Conservation (phyloP, 2,797 vertebrate species). For the Silurus aristotelis region DNA sequence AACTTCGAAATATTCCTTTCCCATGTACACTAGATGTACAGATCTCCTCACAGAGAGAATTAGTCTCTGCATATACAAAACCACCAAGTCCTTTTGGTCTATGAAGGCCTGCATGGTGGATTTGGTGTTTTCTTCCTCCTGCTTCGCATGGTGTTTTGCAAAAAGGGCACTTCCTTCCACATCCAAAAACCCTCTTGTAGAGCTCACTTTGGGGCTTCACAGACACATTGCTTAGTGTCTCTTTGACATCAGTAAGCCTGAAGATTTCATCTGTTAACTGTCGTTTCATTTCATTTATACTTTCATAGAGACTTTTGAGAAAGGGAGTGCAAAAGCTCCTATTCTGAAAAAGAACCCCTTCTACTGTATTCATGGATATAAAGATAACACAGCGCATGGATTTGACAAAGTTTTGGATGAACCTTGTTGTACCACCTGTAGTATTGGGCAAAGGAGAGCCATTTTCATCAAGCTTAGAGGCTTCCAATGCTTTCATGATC, state of each 20-base stretch:
- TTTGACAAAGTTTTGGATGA: constrained; percentile 55
- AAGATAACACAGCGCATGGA: constrained; percentile 55
- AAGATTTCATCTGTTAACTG: constrained; percentile 3
- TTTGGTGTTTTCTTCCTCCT: constrained; percentile 51
- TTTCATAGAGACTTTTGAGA: constrained; percentile 2
- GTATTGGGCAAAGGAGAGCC: constrained; percentile 41
- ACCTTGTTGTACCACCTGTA: constrained; percentile 40
- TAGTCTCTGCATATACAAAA: rapidly evolving
- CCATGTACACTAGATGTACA: constrained; percentile 47
- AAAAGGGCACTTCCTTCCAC: constrained; percentile 72
- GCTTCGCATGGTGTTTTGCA: constrained; percentile 66
- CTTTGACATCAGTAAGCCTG: constrained; percentile 6
- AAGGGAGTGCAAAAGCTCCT: constrained; percentile 7
- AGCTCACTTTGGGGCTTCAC: constrained; percentile 64
- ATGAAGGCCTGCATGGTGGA: constrained; percentile 63
- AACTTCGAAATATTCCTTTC: background rate
- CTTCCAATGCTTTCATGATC: constrained; percentile 43
- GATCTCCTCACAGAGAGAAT: constrained; percentile 44
- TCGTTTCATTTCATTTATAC: background rate
- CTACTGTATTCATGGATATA: constrained; percentile 48
- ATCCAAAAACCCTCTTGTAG: constrained; percentile 65
- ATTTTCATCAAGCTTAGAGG: background rate
- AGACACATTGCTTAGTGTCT: constrained; percentile 49
- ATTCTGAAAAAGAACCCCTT: constrained; percentile 26
- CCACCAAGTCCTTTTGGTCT: constrained; percentile 49